Evolutionary conservation across 2,888 invertebrate species (phyloP), one percentile per base, ranked within the genome.

Genomic region (Keiferia lycopersicella): DNA sequence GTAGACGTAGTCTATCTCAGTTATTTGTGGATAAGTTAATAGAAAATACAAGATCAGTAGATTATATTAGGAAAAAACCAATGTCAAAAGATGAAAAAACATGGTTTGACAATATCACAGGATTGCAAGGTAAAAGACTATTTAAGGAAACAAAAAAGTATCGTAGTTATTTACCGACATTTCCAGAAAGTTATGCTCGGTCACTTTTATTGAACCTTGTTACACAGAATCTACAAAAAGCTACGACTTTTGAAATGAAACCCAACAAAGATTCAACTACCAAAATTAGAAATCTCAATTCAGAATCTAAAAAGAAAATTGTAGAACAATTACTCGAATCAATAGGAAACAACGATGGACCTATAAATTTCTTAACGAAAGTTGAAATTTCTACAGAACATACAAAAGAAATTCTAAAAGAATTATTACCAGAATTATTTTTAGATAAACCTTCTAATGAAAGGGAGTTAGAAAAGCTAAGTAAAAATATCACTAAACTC

Each of bases 301-400:
- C 63, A 14, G 61, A 50, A 61, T 18, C 53, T 2, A 66, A 65
- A 66, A 61, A 67, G 0, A 39, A 65, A 10, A 45, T 69, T 14
- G 41, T 34, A 16, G 62, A 66, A 26, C 8, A 56, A 10, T 26
- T 56, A 14, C 16, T 56, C 6, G 30, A 4, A 18, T 38, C 22
- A 20, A 38, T 20, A 10, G 39, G 39, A 39, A 58, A 39, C 14
- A n/a, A 8, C 6, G 7, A 51, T 12, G n/a, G 26, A 1, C 7
- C 30, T 4, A 26, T 14, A 10, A 34, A 16, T n/a, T n/a, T 12
- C 8, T 50, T 50, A 11, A 10, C 4, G 1, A 7, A 53, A 22
- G 18, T 22, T 6, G 22, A 22, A 3, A 53, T 22, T 22, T 53
- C 51, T 26, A 14, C 51, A 2, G 6, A 22, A 14, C 14, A 53